These are phyloP conservation scores for Oedothorax gibbosus DNA, from an alignment of 1,140 invertebrate species.

Conservation along the genomic window DNA sequence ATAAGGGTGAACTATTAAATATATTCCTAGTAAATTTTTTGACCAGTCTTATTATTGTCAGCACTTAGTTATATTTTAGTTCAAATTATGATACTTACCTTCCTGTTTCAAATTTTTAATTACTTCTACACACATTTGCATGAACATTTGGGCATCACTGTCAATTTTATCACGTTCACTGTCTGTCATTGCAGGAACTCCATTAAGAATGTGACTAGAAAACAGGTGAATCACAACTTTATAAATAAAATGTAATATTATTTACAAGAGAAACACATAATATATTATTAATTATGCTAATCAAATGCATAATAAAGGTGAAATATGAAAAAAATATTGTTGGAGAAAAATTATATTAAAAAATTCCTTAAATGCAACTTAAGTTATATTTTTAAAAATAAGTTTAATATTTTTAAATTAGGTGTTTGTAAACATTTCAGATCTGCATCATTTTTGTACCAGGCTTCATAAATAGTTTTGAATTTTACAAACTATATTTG, in stretches of 20 bases:
- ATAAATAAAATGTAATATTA: neutral
- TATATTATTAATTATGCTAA: neutral
- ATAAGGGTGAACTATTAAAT: no score
- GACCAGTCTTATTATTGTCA: neutral
- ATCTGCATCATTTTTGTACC: no score
- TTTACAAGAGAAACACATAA: neutral
- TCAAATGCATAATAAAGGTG: neutral
- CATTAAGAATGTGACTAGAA: conserved; percentile 73
- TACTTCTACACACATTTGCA: conserved; percentile 82
- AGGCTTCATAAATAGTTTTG: no score
- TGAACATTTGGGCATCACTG: conserved; percentile 82
- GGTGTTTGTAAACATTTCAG: no score
- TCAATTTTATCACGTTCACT: conserved; percentile 87
- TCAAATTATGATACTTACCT: conserved; percentile 63
- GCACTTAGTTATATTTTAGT: neutral
- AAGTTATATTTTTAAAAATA: no score
- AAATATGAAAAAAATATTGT: neutral
- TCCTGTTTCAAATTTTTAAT: conserved; percentile 81
- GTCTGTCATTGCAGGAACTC: conserved; percentile 80
- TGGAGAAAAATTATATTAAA: neutral
- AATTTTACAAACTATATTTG: no score
- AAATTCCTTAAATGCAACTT: no score
- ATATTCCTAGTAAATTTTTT: no score
- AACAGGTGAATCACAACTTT: neutral
- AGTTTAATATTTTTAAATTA: no score